phyloP scores from a whole-genome alignment of 2,113 vertebrate species.

The Danio rerio region DNA sequence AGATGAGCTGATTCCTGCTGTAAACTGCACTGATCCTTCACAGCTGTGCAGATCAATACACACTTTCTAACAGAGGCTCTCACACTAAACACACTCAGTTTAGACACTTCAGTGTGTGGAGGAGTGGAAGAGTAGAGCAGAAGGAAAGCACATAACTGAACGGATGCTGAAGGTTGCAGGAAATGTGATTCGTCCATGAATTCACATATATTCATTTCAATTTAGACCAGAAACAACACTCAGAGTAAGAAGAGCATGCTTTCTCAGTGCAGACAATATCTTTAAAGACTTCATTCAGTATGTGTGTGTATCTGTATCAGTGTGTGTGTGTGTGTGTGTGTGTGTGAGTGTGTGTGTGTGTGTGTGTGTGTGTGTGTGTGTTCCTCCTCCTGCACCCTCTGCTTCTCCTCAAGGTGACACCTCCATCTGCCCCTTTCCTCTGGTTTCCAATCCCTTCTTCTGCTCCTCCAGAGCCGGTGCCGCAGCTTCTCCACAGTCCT shows the following conservation, averaged over 20 bases:
- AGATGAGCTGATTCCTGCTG: background rate
- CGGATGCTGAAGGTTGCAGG: background rate
- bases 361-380: too few species aligned
- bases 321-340: background rate
- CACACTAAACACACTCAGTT: slow-evolving; percentile 17
- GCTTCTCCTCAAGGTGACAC: slow-evolving; percentile 34
- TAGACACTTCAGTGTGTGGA: background rate
- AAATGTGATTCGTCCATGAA: too few species aligned
- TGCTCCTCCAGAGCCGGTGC: slow-evolving; percentile 9
- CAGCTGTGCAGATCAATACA: slow-evolving; percentile 24
- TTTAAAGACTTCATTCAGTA: too few species aligned
- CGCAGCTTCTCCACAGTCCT: background rate
- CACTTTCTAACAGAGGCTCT: slow-evolving; percentile 6
- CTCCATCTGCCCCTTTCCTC: slow-evolving; percentile 32
- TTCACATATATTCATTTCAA: too few species aligned
- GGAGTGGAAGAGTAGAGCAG: background rate
- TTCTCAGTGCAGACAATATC: too few species aligned
- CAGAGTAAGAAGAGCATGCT: too few species aligned
- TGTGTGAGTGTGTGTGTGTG: too few species aligned
- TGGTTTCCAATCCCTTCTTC: slow-evolving; percentile 33
- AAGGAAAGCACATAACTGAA: background rate
- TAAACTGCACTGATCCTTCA: slow-evolving; percentile 8
- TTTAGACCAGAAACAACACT: too few species aligned
- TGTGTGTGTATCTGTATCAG: too few species aligned
- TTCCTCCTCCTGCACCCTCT: background rate